Base-by-base conservation (phyloP, 1,140 invertebrate genomes). In the Aleiodes sp. region DNA sequence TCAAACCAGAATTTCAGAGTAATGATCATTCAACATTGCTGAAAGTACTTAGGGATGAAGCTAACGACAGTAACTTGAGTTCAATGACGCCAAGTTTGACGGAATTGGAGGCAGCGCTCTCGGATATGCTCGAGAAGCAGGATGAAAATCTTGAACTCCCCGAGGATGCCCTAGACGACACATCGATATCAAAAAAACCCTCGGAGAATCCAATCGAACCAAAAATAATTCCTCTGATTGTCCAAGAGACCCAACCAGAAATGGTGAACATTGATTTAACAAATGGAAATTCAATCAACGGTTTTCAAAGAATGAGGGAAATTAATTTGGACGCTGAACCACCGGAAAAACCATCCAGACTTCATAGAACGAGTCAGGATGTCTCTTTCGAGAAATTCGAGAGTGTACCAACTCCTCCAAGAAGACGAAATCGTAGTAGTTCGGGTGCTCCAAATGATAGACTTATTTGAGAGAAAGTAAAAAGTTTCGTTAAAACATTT, bases 51-150 rank as follows among this genome's bases (percentile, higher is more conserved):
- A 70, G 76, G 4, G 81, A 82, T 4, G 80, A 80, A 12, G 65
- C 66, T 2, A 76, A 83, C 14, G 78, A 68, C 31, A 81, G 80
- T 57, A 84, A 85, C 65, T 66, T 81, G 10, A 83, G 80, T 59
- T 85, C 83, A 59, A 85, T 83, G 82, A 86, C 84, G 19, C 84
- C 85, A 4, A 86, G 84, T 41, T 75, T 87, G 19, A 84, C 76
- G 24, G 85, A 87, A 67, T 46, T 87, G 31, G 84, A 86, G 62
- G 82, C 73, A 4, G 83, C 84, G 1, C 76, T 86, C 21, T 83
- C 81, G 12, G 82, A 86, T 59, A 84, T 87, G 80, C 62, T 86
- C 4, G 85, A 86, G 64, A 79, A 76, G 35, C 81, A 83, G 24
- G 83, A 84, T 31, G 73, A 74, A 14, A 37, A 35, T 16, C 57